Evolutionary conservation across 2,888 invertebrate species (phyloP).

Genomic region (Sturmia bella): DNA sequence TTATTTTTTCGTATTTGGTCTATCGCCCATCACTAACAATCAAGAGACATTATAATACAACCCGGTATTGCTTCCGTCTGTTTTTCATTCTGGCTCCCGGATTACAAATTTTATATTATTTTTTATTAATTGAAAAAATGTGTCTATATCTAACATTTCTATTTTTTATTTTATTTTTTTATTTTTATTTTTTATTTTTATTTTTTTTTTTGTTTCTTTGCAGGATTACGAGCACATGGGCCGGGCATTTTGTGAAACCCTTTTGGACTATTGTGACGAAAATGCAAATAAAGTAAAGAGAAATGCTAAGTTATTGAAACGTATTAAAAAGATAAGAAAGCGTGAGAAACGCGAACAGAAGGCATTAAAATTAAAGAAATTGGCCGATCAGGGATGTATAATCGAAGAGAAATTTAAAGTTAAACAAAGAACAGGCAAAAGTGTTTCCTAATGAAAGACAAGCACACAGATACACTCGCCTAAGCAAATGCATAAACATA

Average conservation of each 20-base stretch:
- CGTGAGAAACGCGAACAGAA: slow-evolving; percentile 81
- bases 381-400: slow-evolving; percentile 82
- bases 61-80: too few species aligned
- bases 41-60: too few species aligned
- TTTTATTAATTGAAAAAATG: too few species aligned
- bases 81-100: too few species aligned
- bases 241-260: slow-evolving; percentile 94
- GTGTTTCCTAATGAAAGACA: slow-evolving; percentile 76
- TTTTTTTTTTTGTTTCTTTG: background rate
- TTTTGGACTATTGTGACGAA: slow-evolving; percentile 94
- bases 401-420: slow-evolving; percentile 79
- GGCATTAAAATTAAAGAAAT: slow-evolving; percentile 82
- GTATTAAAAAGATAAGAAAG: slow-evolving; percentile 81
- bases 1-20: too few species aligned
- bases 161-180: background rate
- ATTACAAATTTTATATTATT: too few species aligned
- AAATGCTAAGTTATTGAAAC: slow-evolving; percentile 79
- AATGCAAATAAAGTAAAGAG: slow-evolving; percentile 89
- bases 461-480: background rate
- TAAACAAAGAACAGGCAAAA: slow-evolving; percentile 79
- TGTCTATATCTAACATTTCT: too few species aligned
- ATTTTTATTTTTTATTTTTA: background rate
- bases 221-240: slow-evolving; percentile 92
- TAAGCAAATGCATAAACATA: slow-evolving; percentile 1
- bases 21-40: too few species aligned